phyloP scores from a whole-genome alignment of 1,140 invertebrate species.

The Lanistes nyassanus region DNA sequence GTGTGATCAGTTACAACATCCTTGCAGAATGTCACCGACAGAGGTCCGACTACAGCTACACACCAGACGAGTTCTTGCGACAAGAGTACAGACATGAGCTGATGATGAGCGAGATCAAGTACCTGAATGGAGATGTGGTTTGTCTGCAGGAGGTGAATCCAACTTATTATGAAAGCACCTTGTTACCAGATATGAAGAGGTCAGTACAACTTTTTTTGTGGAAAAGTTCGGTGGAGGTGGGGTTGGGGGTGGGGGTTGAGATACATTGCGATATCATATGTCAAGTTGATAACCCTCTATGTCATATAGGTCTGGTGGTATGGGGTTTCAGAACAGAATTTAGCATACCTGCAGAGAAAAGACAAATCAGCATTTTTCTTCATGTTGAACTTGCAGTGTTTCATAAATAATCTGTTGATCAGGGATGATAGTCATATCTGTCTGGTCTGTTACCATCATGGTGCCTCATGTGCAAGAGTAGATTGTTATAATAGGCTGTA shows the following conservation, averaged over 20 bases:
- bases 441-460: no score
- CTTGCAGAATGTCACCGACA: slow-evolving; percentile 60
- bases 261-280: neutral
- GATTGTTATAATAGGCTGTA: no score
- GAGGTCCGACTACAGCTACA: slow-evolving; percentile 58
- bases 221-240: neutral
- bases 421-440: no score
- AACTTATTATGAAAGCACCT: slow-evolving; percentile 44
- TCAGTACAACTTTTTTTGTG: slow-evolving; percentile 34
- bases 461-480: no score
- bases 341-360: no score
- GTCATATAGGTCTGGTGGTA: neutral
- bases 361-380: no score
- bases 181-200: slow-evolving; percentile 53
- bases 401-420: no score
- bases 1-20: slow-evolving; percentile 63
- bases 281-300: neutral
- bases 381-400: no score
- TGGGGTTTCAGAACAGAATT: no score
- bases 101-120: slow-evolving; percentile 58
- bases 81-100: slow-evolving; percentile 50
- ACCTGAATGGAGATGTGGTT: slow-evolving; percentile 60
- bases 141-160: slow-evolving; percentile 65
- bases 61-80: slow-evolving; percentile 46
- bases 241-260: neutral